Base-by-base conservation (phyloP, 2,888 invertebrate species). In the Cartodere bifasciata region DNA sequence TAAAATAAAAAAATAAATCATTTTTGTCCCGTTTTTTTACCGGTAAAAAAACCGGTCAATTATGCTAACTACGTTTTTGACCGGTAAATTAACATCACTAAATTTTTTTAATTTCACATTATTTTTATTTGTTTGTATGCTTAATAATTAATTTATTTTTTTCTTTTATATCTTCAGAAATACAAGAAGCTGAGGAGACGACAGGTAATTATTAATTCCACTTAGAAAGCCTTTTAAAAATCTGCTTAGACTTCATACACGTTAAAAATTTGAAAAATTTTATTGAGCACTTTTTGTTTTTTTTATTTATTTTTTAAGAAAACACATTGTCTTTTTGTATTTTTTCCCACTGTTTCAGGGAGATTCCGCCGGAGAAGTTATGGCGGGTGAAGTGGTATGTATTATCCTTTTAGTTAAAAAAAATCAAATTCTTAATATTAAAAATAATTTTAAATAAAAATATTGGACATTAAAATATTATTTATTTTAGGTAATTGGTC, bases 141-240 rank as follows among this genome's bases (percentile, higher is more conserved):
- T 37, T 39, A n/a, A n/a, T n/a, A n/a, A n/a, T n/a, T n/a, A n/a
- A 10, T 23, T 6, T 13, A 10, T 4, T 13, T 36, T 40, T 45
- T 39, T 40, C 43, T 43, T 47, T 52, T 46, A 50, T 48, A 45
- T 36, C 43, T 42, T 49, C 71, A 83, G 81, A 83, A 81, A 72
- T 82, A 81, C 72, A 78, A 82, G 67, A 83, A 83, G 62, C 69
- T 83, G 50, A 71, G 82, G 58, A 66, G 83, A 58, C 68, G 82
- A 63, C 82, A 82, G 76, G 80, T 81, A 72, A 62, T 61, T 68
- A 67, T 63, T 55, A 38, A 57, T 41, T 45, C 37, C 35, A 37
- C 32, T 31, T 32, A 12, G 9, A 11, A 25, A 25, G 13, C 4
- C 5, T 13, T 29, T 29, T 21, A 12, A 16, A 17, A 28, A 29